Conservation (phyloP, 92 coral and sea anemone species). For the Bergia sp. region DNA sequence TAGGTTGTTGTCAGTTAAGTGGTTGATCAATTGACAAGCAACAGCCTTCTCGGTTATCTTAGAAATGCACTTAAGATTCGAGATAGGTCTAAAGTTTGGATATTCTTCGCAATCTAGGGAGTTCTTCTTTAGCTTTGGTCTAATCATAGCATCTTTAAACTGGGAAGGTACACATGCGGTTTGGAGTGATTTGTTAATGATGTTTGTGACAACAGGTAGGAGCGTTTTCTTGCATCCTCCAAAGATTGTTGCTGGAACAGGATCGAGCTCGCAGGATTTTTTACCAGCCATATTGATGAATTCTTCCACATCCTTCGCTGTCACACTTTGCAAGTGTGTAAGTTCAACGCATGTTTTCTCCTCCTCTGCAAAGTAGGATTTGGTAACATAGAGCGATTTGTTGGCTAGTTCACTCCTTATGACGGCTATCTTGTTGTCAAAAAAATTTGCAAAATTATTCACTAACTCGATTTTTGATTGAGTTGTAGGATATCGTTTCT, state of each 20-base stretch:
- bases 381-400: neutral
- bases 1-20: conserved; percentile 22
- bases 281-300: conserved; percentile 1
- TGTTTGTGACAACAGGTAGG: conserved; percentile 34
- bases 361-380: conserved; percentile 7
- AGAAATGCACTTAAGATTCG: conserved; percentile 20
- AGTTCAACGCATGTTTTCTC: neutral
- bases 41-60: conserved; percentile 31
- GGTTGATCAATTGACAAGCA: conserved; percentile 31
- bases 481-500: too few relatives aligned
- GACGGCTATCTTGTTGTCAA: conserved; percentile 46
- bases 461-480: too few relatives aligned
- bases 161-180: conserved; percentile 36
- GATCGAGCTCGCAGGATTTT: conserved; percentile 53
- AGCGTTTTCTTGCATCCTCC: conserved; percentile 23
- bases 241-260: conserved; percentile 35
- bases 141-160: conserved; percentile 36
- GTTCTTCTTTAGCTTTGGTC: conserved; percentile 31
- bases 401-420: conserved; percentile 37
- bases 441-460: conserved; percentile 48
- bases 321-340: conserved; percentile 9
- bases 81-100: conserved; percentile 30
- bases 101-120: conserved; percentile 18
- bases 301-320: conserved; percentile 6
- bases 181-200: conserved; percentile 30